Base-by-base conservation (phyloP, 2,888 invertebrate species). In the Drosophila austrosaltans region DNA sequence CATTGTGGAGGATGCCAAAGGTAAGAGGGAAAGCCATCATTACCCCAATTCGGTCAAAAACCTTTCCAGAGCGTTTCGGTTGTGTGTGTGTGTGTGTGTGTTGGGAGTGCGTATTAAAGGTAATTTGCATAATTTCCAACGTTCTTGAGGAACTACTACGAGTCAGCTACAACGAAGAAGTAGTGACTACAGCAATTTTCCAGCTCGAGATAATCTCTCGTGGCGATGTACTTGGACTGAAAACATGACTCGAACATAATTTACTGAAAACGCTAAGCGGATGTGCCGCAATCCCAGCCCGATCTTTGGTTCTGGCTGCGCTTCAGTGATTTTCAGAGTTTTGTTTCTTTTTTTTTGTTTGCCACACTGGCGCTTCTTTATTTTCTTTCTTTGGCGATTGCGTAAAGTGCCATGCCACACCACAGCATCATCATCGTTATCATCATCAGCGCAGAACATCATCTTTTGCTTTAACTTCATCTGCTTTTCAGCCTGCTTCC, bases 401-500 rank as follows among this genome's bases (percentile, higher is more conserved):
- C 69, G 66, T 72, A 72, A 75, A 68, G 32, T 42, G 48, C 10
- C 48, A 48, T 10, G 25, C 22, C 22, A 48, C 25, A 25, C 22
- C 22, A 25, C 48, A 48, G 22, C 48, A 25, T 48, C 22, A 25
- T 48, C 44, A 16, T 16, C 16, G 16, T 16, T 16, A 44, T 7
- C 42, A 16, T 28, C 54, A 53, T 20, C 20, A 42, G 54, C 42
- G 39, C 28, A 16, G 22, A 48, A 42, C 60, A 61, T 56, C 59
- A 65, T 69, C 54, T 63, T 44, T 48, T 69, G 70, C 57, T 56
- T 63, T 77, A 60, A 32, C 5, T 28, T 32, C 72, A 58, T 67
- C 54, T 63, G 48, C 67, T 62, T 87, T 84, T 87, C 93, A 96
- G 97, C 96, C 61, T 97, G 97, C 91, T 97, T 96, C 93, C 94